Evolutionary conservation across 2,888 invertebrate genomes (phyloP).

Genomic region (Ceraclea dissimilis): DNA sequence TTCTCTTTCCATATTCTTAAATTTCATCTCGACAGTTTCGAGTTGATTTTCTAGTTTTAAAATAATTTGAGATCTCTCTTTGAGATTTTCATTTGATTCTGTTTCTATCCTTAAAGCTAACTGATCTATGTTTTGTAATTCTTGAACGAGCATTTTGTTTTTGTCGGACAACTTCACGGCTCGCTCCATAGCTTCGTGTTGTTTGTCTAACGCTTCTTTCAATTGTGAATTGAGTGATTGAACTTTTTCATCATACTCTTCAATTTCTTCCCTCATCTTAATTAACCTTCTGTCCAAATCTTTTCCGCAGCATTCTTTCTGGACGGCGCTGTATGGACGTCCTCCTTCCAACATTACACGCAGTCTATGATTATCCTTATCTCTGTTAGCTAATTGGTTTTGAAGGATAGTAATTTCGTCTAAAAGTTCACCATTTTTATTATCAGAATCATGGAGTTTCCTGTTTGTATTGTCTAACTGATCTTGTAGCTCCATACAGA

Average conservation of each 20-base stretch:
- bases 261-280: constrained; percentile 51
- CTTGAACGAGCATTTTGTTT: constrained; percentile 62
- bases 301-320: constrained; percentile 58
- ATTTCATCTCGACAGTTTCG: constrained; percentile 45
- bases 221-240: constrained; percentile 43
- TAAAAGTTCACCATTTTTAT: constrained; percentile 37
- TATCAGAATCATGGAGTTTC: constrained; percentile 40
- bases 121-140: constrained; percentile 64
- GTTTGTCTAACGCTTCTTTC: constrained; percentile 54
- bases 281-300: constrained; percentile 48
- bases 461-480: constrained; percentile 41
- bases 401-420: constrained; percentile 40
- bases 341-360: constrained; percentile 65
- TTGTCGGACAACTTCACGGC: constrained; percentile 67
- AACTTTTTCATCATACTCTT: constrained; percentile 52
- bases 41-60: constrained; percentile 50
- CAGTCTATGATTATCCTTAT: constrained; percentile 64
- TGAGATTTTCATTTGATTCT: constrained; percentile 63
- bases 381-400: constrained; percentile 46
- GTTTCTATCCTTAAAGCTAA: constrained; percentile 69
- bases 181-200: constrained; percentile 75
- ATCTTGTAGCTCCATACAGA: constrained; percentile 35
- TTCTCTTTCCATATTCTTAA: constrained; percentile 54
- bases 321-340: constrained; percentile 54
- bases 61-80: constrained; percentile 54